Evolutionary conservation across 2,888 invertebrate genomes (phyloP).

Genomic region (Sylvicola cinctus): DNA sequence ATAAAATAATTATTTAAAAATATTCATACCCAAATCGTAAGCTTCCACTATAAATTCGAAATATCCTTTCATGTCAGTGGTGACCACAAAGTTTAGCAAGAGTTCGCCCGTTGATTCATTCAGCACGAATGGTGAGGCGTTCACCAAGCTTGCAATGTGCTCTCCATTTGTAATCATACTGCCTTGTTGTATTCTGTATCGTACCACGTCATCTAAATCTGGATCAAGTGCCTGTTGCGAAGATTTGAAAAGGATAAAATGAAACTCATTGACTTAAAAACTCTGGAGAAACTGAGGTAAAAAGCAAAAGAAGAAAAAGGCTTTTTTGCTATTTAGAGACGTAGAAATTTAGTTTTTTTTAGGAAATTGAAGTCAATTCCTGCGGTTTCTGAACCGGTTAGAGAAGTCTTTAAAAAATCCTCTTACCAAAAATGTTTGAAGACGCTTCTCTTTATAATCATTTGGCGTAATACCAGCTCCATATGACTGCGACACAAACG

Average conservation of each 20-base stretch:
- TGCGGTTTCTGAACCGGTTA: too few relatives aligned
- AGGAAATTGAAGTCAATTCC: too few relatives aligned
- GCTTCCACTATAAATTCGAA: slow-evolving; percentile 35
- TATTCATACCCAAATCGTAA: slow-evolving; percentile 26
- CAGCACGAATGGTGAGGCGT: slow-evolving; percentile 24
- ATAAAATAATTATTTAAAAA: slow-evolving; percentile 1
- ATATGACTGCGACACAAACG: slow-evolving; percentile 27
- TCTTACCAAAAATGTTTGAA: slow-evolving; percentile 6
- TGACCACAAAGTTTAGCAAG: slow-evolving; percentile 29
- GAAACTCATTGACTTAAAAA: too few relatives aligned
- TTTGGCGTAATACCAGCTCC: slow-evolving; percentile 30
- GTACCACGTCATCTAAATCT: slow-evolving; percentile 24
- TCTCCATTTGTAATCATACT: slow-evolving; percentile 25
- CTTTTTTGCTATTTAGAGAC: too few relatives aligned
- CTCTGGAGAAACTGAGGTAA: too few relatives aligned
- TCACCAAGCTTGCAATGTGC: slow-evolving; percentile 21
- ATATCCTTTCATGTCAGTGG: slow-evolving; percentile 35
- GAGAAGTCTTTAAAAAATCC: too few relatives aligned
- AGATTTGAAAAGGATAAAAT: too few relatives aligned
- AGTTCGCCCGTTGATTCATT: slow-evolving; percentile 27
- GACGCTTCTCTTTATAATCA: slow-evolving; percentile 28
- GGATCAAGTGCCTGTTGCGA: slow-evolving; percentile 33
- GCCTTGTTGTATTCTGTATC: slow-evolving; percentile 22
- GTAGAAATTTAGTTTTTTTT: too few relatives aligned
- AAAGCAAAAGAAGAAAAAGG: too few relatives aligned